Percentiles rank a stretch among this genome's conserved stretches.
phyloP scores from a whole-genome alignment of 2,113 vertebrate genomes.

The Siniperca chuatsi region DNA sequence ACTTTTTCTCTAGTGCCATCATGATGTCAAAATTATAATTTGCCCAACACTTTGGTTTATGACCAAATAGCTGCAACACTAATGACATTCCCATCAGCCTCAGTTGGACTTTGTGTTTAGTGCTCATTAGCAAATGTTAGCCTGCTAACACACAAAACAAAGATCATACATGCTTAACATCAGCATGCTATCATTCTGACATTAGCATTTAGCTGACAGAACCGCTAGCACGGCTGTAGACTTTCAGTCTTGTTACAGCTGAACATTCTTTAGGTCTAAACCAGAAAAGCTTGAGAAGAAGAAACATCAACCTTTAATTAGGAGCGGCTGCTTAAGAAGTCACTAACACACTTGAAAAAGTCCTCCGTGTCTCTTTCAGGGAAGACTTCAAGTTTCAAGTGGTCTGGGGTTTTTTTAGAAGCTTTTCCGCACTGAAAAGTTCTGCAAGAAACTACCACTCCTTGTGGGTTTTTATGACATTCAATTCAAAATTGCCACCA shows the following conservation, averaged over 20 bases:
- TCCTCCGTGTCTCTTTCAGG: neutral
- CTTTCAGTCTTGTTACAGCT: no score
- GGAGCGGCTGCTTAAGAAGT: no score
- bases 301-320: neutral
- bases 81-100: neutral
- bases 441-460: no score
- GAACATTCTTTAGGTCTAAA: neutral
- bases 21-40: neutral
- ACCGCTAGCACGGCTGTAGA: no score
- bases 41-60: neutral
- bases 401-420: neutral
- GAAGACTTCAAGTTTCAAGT: neutral
- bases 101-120: neutral
- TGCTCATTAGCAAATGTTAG: neutral
- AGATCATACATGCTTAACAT: neutral
- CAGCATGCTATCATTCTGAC: neutral
- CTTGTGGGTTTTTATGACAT: neutral
- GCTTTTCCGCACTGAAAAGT: neutral
- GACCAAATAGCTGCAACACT: neutral
- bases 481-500: neutral
- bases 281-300: neutral
- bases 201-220: no score
- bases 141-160: neutral
- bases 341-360: neutral
- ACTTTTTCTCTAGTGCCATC: neutral